phyloP scores from a whole-genome alignment of 2,113 vertebrate species.

The Thermophis baileyi region DNA sequence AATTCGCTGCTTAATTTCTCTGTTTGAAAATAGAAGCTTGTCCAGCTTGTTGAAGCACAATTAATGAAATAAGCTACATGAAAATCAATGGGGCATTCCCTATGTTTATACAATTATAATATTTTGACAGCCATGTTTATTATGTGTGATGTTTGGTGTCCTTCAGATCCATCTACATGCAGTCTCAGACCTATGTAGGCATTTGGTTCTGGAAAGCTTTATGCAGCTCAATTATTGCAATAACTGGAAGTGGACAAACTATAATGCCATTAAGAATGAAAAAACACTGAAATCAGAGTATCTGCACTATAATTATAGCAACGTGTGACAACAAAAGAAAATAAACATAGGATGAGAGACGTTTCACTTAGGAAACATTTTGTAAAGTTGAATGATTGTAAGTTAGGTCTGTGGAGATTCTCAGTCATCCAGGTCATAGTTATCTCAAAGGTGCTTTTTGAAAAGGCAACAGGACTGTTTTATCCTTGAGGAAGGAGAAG shows the following conservation, averaged over 20 bases:
- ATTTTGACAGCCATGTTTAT: not conserved
- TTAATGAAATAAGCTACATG: not conserved
- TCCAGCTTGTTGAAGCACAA: not conserved
- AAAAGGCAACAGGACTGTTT: no score
- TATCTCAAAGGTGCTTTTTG: no score
- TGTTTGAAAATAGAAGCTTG: not conserved
- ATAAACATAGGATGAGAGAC: not conserved
- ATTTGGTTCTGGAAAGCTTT: not conserved
- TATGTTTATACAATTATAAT: not conserved
- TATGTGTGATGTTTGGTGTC: no score
- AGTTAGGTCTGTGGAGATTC: no score
- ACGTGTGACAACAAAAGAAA: not conserved
- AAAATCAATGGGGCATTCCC: not conserved
- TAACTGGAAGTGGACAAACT: not conserved
- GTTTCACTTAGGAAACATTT: no score
- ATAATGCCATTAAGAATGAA: not conserved
- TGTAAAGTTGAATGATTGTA: no score
- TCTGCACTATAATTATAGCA: not conserved
- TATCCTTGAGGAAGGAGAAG: no score
- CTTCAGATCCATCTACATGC: not conserved
- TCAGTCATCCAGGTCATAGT: no score
- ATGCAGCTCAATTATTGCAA: not conserved
- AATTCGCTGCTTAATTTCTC: not conserved
- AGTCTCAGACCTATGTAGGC: not conserved
- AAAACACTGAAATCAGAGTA: not conserved